phyloP scores from a whole-genome alignment of 2,888 invertebrate species.

The Leptopilina drosophilae region DNA sequence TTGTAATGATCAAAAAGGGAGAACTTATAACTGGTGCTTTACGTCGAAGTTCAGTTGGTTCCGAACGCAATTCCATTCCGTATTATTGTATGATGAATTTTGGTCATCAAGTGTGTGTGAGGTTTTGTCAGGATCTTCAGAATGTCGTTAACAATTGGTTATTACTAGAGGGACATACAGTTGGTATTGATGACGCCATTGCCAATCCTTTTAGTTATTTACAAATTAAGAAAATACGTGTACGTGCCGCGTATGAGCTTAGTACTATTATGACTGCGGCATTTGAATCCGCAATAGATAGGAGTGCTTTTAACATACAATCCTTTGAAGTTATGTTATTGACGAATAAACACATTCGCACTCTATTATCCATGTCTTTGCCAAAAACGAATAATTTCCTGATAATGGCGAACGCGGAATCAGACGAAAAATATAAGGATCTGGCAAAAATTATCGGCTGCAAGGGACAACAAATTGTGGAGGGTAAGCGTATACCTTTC shows the following conservation, averaged over 20 bases:
- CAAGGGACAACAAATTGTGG: constrained; percentile 99
- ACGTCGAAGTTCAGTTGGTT: constrained; percentile 98
- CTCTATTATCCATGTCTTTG: too few relatives aligned
- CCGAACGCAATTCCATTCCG: constrained; percentile 96
- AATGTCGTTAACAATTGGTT: constrained; percentile 99
- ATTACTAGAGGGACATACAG: constrained; percentile 95
- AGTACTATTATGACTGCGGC: too few relatives aligned
- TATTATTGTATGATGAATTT: constrained; percentile 98
- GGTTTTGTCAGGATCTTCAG: constrained; percentile 99
- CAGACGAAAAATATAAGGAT: constrained; percentile 89
- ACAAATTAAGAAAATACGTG: constrained; percentile 98
- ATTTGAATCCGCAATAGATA: too few relatives aligned
- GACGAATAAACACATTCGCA: constrained; percentile 69
- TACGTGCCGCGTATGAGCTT: constrained; percentile 69
- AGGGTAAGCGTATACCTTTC: constrained; percentile 99
- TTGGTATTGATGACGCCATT: constrained; percentile 99
- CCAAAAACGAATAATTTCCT: constrained; percentile 99
- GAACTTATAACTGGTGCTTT: constrained; percentile 98
- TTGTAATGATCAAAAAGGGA: constrained; percentile 97
- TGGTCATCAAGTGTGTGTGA: constrained; percentile 96
- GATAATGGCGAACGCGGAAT: constrained; percentile 99
- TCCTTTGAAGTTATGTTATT: constrained; percentile 86
- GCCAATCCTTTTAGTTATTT: constrained; percentile 99
- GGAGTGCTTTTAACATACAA: too few relatives aligned
- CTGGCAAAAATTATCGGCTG: constrained; percentile 99